Evolutionary conservation across 2,797 vertebrate species (phyloP).

Genomic region (Anguilla anguilla): DNA sequence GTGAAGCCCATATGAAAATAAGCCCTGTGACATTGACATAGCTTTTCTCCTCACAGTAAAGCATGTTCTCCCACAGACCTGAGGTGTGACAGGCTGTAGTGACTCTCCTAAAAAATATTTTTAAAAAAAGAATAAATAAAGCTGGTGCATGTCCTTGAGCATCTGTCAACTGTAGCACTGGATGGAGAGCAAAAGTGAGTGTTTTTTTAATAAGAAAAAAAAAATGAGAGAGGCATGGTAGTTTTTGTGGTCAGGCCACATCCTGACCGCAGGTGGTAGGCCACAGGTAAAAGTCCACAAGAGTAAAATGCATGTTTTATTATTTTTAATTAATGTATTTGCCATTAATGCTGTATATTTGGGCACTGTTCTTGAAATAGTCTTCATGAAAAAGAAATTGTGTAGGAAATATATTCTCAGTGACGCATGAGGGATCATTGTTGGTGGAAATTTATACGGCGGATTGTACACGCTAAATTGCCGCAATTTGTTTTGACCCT

Average conservation of each 20-base stretch:
- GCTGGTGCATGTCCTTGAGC: not conserved
- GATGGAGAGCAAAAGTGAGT: not conserved
- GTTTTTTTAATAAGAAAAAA: not conserved
- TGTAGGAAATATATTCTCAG: slow-evolving; percentile 30
- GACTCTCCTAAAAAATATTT: not conserved
- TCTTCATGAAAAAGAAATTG: not conserved
- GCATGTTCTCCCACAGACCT: not conserved
- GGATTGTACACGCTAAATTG: slow-evolving; percentile 71
- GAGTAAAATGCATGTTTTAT: not conserved
- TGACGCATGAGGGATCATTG: slow-evolving; percentile 61
- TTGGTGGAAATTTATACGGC: slow-evolving; percentile 63
- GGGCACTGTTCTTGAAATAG: not conserved
- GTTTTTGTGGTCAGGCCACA: not conserved
- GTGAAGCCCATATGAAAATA: not conserved
- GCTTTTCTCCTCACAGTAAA: not conserved
- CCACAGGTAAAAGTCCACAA: not conserved
- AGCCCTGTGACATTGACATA: not conserved
- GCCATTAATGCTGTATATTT: not conserved
- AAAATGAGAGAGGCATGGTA: not conserved
- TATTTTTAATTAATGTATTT: not conserved
- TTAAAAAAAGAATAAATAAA: too few species aligned
- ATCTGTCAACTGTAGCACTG: not conserved
- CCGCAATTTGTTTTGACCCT: slow-evolving; percentile 78
- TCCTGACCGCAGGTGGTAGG: not conserved
- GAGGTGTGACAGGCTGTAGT: not conserved